These are phyloP conservation scores for Zosterops hypoxanthus DNA, from an alignment of 2,113 vertebrate species.

Conservation along the genomic window DNA sequence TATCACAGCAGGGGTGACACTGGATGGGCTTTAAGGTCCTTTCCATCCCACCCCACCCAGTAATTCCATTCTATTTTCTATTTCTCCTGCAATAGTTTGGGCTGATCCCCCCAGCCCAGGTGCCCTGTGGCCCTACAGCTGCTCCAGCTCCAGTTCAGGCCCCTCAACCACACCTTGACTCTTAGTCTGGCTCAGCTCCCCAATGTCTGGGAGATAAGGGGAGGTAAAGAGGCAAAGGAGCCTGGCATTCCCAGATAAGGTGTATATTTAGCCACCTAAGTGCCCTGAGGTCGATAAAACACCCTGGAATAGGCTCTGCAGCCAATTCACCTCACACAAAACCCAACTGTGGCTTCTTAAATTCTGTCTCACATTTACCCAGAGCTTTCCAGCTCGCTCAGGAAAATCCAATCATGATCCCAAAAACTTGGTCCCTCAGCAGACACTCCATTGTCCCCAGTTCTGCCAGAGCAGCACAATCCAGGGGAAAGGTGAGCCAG, in stretches of 20 bases:
- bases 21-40: fast-evolving
- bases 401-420: neutral
- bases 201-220: neutral
- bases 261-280: neutral
- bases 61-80: fast-evolving
- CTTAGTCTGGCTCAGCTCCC: neutral
- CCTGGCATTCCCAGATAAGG: neutral
- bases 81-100: neutral
- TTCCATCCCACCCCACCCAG: neutral
- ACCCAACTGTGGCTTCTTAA: neutral
- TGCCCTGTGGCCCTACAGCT: neutral
- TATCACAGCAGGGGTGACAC: neutral
- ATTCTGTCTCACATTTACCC: neutral
- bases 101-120: neutral
- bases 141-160: neutral
- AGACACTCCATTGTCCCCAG: neutral
- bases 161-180: neutral
- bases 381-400: neutral
- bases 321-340: neutral
- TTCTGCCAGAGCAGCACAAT: neutral
- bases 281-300: neutral
- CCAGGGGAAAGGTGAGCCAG: neutral
- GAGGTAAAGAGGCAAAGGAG: neutral
- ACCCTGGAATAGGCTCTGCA: neutral
- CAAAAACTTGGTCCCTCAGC: neutral